These are phyloP conservation scores for Pyrochroa serraticornis DNA, from an alignment of 2,888 invertebrate species.

Conservation along the genomic window DNA sequence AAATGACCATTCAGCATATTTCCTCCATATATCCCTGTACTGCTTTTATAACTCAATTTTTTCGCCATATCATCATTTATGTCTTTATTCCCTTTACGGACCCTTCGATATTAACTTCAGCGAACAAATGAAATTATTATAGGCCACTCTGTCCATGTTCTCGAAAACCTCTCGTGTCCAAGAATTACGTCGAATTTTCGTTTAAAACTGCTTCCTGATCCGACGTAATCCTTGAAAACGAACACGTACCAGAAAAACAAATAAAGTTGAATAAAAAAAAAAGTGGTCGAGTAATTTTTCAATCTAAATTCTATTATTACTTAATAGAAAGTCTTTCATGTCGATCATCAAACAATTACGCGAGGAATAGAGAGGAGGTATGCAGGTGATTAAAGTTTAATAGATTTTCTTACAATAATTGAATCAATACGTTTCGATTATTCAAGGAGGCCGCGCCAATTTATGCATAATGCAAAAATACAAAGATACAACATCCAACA, in stretches of 20 bases:
- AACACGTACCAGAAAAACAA: neutral
- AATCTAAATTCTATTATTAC: conserved; percentile 44
- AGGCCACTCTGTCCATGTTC: no score
- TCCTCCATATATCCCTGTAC: conserved; percentile 30
- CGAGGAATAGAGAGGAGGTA: conserved; percentile 10
- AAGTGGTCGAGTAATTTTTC: conserved; percentile 32
- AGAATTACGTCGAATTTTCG: no score
- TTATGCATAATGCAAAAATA: no score
- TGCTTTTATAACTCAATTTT: conserved; percentile 37
- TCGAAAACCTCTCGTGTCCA: no score
- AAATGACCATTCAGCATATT: conserved; percentile 49
- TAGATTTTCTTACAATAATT: no score
- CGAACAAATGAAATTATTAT: conserved; percentile 3
- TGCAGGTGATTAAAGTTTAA: neutral
- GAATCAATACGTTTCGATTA: no score
- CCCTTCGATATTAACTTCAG: conserved; percentile 15
- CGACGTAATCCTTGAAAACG: no score
- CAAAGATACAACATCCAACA: no score
- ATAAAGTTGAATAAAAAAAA: conserved; percentile 3
- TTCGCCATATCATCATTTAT: conserved; percentile 49
- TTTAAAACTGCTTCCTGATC: no score
- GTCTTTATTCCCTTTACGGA: conserved; percentile 40
- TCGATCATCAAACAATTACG: conserved; percentile 10
- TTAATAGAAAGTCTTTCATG: conserved; percentile 14
- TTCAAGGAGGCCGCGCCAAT: no score